A percentile compares a stretch with the other conserved stretches of the same genome.
These are phyloP conservation scores for Diadumene lineata DNA, from an alignment of 92 coral and sea anemone species.

Conservation along the genomic window DNA sequence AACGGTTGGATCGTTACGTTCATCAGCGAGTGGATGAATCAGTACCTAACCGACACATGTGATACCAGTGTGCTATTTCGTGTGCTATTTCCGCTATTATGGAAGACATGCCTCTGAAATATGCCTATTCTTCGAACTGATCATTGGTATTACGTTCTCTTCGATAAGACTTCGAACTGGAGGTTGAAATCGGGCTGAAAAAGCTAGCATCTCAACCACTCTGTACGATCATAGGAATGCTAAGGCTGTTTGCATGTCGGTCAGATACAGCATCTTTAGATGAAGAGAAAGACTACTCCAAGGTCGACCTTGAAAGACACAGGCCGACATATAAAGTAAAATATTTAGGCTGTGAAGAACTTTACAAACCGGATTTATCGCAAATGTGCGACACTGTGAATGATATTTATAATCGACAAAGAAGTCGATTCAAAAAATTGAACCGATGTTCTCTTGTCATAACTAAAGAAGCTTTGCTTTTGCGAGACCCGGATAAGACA, in stretches of 20 bases:
- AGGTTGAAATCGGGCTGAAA: conserved; percentile 15
- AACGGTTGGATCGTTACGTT: not conserved
- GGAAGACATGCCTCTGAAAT: conserved; percentile 16
- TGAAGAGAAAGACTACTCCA: conserved; percentile 73
- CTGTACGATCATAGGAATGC: conserved; percentile 51
- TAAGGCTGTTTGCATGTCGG: conserved; percentile 72
- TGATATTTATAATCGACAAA: conserved; percentile 52
- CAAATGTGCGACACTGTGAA: conserved; percentile 90
- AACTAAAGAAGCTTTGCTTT: conserved; percentile 77
- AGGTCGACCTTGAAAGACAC: conserved; percentile 74
- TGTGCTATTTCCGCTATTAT: conserved; percentile 31
- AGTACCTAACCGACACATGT: conserved; percentile 20
- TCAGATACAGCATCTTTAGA: conserved; percentile 65
- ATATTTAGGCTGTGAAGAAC: conserved; percentile 83
- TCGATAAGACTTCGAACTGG: not conserved
- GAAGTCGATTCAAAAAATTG: conserved; percentile 51
- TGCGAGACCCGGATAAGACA: conserved; percentile 77
- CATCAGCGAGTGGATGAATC: conserved; percentile 11
- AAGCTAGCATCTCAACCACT: conserved; percentile 16
- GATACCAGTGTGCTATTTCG: conserved; percentile 15
- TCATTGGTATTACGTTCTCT: not conserved
- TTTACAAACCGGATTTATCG: conserved; percentile 78
- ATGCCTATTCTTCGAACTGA: conserved; percentile 4
- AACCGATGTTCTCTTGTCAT: conserved; percentile 72
- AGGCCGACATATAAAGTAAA: conserved; percentile 81